Evolutionary conservation across 1,140 invertebrate genomes (phyloP).

Genomic region (Augochlora pura): DNA sequence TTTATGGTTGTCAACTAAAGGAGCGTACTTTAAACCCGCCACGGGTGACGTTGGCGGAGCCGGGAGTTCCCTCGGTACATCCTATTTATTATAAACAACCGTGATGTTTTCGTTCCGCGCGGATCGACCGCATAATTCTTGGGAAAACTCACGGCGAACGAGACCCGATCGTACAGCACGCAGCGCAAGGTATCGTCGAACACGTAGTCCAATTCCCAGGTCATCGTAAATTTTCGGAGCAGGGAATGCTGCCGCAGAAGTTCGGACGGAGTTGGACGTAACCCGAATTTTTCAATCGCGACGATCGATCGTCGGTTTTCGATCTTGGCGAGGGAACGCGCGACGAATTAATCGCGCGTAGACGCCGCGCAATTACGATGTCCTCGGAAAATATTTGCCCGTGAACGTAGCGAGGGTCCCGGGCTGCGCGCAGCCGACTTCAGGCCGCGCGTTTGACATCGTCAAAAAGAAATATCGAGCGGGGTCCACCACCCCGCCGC

Average conservation of each 20-base stretch:
- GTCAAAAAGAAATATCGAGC: conserved; percentile 1
- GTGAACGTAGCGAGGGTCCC: no score
- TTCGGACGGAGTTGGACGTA: neutral
- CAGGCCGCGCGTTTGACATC: conserved; percentile 4
- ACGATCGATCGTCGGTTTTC: neutral
- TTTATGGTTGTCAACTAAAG: conserved; percentile 7
- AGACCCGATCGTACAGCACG: conserved; percentile 3
- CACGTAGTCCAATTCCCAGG: conserved; percentile 11
- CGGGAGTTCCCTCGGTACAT: conserved; percentile 1
- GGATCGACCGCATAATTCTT: no score
- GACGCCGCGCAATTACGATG: neutral
- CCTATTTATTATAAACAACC: neutral
- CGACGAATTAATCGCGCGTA: neutral
- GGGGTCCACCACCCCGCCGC: no score
- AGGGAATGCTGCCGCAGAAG: neutral
- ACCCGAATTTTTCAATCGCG: neutral
- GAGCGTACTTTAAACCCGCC: conserved; percentile 15
- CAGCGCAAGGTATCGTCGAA: conserved; percentile 5
- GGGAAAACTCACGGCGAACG: neutral
- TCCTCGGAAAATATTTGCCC: conserved; percentile 3
- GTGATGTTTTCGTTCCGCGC: no score
- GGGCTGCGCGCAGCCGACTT: neutral
- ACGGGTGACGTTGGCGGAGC: neutral
- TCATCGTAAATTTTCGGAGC: neutral
- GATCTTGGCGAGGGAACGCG: neutral